phyloP scores from a whole-genome alignment of 1,140 invertebrate genomes.

The Pseudomyrmex cubaensis region DNA sequence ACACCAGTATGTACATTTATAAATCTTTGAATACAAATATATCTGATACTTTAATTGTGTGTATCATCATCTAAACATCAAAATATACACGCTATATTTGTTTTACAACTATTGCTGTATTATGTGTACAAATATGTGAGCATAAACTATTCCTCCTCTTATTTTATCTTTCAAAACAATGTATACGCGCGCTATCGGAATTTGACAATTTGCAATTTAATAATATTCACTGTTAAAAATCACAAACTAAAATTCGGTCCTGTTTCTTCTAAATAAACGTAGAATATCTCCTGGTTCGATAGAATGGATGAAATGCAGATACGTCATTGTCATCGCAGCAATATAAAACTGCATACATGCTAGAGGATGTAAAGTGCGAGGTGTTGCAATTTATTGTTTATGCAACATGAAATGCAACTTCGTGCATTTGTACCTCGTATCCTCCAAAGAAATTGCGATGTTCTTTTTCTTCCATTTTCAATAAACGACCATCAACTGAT shows the following conservation, averaged over 20 bases:
- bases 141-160: conserved; percentile 19
- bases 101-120: neutral
- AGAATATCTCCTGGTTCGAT: neutral
- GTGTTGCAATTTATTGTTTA: neutral
- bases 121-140: conserved; percentile 10
- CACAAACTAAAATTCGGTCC: neutral
- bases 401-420: neutral
- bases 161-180: conserved; percentile 4
- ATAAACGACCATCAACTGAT: neutral
- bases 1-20: neutral
- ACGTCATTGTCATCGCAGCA: neutral
- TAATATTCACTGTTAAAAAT: neutral
- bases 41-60: neutral
- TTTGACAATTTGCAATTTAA: neutral
- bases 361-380: neutral
- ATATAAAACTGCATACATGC: neutral
- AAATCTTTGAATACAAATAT: neutral
- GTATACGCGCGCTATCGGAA: neutral
- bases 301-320: neutral
- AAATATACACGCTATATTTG: neutral
- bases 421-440: neutral
- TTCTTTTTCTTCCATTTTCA: neutral
- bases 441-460: neutral
- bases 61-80: neutral
- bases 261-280: neutral